These are phyloP conservation scores for Etheostoma nigrum DNA, from an alignment of 2,797 vertebrate species.

Conservation along the genomic window DNA sequence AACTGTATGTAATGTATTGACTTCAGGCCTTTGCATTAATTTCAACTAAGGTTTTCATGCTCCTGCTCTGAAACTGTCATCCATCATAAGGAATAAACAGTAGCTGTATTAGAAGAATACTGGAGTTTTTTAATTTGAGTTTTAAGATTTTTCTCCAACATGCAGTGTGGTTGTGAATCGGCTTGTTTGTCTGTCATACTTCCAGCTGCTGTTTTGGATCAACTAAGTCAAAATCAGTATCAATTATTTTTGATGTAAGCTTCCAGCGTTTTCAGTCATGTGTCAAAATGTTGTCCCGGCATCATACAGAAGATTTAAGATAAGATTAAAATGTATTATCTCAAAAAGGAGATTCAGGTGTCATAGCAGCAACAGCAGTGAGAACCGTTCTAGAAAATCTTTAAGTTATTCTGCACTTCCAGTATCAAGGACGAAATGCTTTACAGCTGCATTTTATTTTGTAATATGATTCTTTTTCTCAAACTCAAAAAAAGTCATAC, in stretches of 20 bases:
- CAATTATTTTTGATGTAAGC: neutral
- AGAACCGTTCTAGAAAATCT: no score
- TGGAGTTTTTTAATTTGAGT: no score
- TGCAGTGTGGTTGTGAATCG: neutral
- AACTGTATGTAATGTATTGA: neutral
- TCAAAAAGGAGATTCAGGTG: no score
- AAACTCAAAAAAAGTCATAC: no score
- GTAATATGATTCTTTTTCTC: no score
- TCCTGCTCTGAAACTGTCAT: neutral
- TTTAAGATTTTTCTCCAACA: neutral
- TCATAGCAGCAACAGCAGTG: no score
- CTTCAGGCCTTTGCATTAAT: neutral
- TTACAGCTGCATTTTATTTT: neutral
- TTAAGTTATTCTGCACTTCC: neutral
- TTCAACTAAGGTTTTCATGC: neutral
- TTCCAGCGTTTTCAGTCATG: neutral
- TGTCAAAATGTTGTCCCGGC: neutral
- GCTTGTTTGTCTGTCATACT: neutral
- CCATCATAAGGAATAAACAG: neutral
- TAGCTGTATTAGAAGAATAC: no score
- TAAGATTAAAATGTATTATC: no score
- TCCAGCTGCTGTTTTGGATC: neutral
- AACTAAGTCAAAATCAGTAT: neutral
- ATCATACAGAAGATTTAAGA: neutral
- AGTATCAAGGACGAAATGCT: no score